Evolutionary conservation across 2,113 vertebrate species (phyloP), one percentile per base, ranked within the genome.

Genomic region (Grammomys surdaster): DNA sequence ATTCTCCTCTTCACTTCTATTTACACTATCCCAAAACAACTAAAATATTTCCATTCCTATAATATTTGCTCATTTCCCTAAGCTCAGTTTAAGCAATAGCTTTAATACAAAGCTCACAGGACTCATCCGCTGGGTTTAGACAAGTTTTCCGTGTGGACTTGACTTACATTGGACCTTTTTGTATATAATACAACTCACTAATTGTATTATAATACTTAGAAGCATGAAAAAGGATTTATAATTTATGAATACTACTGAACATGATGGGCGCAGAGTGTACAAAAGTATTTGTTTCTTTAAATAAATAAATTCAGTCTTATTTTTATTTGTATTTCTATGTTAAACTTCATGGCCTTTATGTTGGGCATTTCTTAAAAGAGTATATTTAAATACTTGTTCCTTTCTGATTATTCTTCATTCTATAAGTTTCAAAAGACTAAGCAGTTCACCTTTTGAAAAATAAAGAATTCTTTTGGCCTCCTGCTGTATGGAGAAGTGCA

Each of bases 381-480:
- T 40, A 75, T 65, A 87, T 88, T 84, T 91, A 87, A 86, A 78
- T 78, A 84, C 10, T n/a, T 84, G 40, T 16, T 91, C 24, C 2
- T 84, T 77, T 80, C 48, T 80, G 31, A 43, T 90, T 95, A 86
- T 92, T 88, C 14, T 91, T 95, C 16, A 20, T 85, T 93, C 54
- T 96, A 87, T 12, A 12, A 84, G 48, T 84, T 75, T 84, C 73
- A 92, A 86, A 90, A 95, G 70, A 92, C 72, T 85, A 96, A 67
- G 40, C 24, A 69, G n/a, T 51, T 93, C 46, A 90, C 28, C 56
- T 87, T 96, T 85, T 56, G 67, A 90, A 88, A 93, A 88, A 93
- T n/a, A 92, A 82, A 48, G 56, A 88, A 67, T 31, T 60, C 31
- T 0, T 72, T 94, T 26, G 63, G n/a, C 56, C 70, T 93, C 67